Conservation (phyloP, 2,888 invertebrate genomes). For the Pollenia amentaria region DNA sequence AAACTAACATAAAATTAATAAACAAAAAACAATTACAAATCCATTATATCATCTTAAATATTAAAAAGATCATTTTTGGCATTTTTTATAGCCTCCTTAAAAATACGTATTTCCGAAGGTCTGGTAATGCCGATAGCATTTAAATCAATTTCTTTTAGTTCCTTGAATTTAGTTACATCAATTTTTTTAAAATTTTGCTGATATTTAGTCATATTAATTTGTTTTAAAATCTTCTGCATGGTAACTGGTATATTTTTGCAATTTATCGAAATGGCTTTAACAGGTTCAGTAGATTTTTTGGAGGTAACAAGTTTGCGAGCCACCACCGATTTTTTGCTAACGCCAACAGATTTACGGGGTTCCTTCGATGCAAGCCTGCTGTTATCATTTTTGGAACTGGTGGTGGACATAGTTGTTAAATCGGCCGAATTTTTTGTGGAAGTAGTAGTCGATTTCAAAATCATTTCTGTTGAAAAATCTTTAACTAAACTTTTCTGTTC, state of each 20-base stretch:
- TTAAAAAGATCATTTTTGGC: constrained; percentile 24
- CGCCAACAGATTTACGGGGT: background rate
- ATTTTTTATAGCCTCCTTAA: constrained; percentile 52
- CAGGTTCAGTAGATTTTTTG: constrained; percentile 5
- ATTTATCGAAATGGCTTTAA: constrained; percentile 35
- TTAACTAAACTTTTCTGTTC: background rate
- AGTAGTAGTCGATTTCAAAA: background rate
- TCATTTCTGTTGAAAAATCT: background rate
- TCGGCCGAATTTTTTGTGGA: background rate
- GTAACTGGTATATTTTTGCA: background rate
- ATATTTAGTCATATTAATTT: constrained; percentile 67
- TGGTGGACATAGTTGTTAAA: background rate
- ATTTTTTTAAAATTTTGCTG: constrained; percentile 47
- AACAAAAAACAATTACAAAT: background rate
- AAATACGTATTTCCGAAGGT: constrained; percentile 36
- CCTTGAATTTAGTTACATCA: constrained; percentile 49
- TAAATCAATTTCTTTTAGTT: constrained; percentile 60
- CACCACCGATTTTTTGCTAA: constrained; percentile 19
- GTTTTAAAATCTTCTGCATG: constrained; percentile 50
- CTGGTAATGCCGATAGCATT: constrained; percentile 66
- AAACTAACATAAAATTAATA: constrained; percentile 17
- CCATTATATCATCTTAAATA: background rate
- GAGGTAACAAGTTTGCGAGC: constrained; percentile 12
- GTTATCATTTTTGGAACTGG: background rate
- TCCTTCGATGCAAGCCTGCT: background rate